phyloP scores from a whole-genome alignment of 64 coral and sea anemone genomes.

The Stylophora pistillata region DNA sequence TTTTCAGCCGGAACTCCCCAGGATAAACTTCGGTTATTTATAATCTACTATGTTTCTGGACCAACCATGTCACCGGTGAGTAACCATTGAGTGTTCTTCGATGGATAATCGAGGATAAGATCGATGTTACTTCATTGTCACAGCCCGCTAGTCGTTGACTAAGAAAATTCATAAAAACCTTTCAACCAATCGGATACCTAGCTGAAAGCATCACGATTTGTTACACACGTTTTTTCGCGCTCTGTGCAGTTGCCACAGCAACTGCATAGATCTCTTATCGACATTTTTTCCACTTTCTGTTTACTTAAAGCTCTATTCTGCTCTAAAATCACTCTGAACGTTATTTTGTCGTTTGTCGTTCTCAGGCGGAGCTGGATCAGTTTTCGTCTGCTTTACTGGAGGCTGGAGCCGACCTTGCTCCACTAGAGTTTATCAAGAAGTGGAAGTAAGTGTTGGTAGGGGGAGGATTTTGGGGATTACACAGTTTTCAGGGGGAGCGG shows the following conservation, averaged over 20 bases:
- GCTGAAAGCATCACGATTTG: not conserved
- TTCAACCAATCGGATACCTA: not conserved
- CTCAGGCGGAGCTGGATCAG: conserved; percentile 93
- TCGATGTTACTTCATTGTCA: too few species aligned
- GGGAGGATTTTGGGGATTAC: too few species aligned
- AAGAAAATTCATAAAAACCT: not conserved
- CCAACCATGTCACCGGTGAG: conserved; percentile 91
- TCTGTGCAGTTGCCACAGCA: not conserved
- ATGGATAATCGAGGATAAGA: not conserved
- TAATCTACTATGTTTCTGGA: conserved; percentile 97
- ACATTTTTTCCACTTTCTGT: too few species aligned
- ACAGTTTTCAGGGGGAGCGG: too few species aligned
- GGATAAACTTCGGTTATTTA: conserved; percentile 96
- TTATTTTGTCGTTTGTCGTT: not conserved
- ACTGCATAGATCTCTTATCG: too few species aligned
- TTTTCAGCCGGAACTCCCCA: conserved; percentile 87
- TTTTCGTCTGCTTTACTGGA: conserved; percentile 84
- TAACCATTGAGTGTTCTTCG: not conserved
- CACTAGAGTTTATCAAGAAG: conserved; percentile 94
- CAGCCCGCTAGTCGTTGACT: not conserved
- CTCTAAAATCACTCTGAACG: too few species aligned
- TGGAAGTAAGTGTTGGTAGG: conserved; percentile 79
- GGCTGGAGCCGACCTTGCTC: conserved; percentile 70
- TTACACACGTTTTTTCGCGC: not conserved
- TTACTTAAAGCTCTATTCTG: too few species aligned